Evolutionary conservation across 2,113 vertebrate genomes (phyloP), one percentile per base, ranked within the genome.

Genomic region (Trachemys scripta): DNA sequence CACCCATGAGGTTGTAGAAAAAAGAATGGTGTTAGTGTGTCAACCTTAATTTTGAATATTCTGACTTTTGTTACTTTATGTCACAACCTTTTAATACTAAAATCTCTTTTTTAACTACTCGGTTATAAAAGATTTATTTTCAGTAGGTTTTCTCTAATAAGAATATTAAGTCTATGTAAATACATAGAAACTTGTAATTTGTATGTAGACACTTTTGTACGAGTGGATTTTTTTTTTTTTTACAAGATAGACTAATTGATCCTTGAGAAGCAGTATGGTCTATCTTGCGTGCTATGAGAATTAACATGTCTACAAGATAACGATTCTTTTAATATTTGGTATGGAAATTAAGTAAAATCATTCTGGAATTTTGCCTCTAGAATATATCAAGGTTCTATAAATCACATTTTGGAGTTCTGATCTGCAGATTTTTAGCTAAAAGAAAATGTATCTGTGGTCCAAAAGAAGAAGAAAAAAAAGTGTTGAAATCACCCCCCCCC

Each of bases 21-120:
- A 25, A 80, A 0, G 0, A 24, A 14, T 9, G 75, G 42, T 0
- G 0, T 72, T 92, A 47, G 7, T 5, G 9, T 31, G 78, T 54
- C 57, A 65, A 0, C 50, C 17, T 84, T 94, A 85, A 62, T 57
- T 42, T 6, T 84, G 17, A 95, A 57, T 94, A 91, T 57, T 42
- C 12, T 53, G 78, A 29, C 80, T 47, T 84, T 93, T 80, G 49
- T 54, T 51, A 62, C 62, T 16, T 8, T 86, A 56, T 42, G 35
- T 19, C 17, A 10, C 9, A 72, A 72, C 9, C 16, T 38, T 38
- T 38, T 38, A 78, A 57, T 45, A 10, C 49, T 45, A 62, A 38
- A 35, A 54, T 2, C 8, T 35, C 75, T 94, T 87, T 11, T 82
- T 45, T 83, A 90, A 82, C 54, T 14, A 6, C 24, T 38, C 4